phyloP scores from a whole-genome alignment of 2,797 vertebrate species.

The Leptodactylus fallax region DNA sequence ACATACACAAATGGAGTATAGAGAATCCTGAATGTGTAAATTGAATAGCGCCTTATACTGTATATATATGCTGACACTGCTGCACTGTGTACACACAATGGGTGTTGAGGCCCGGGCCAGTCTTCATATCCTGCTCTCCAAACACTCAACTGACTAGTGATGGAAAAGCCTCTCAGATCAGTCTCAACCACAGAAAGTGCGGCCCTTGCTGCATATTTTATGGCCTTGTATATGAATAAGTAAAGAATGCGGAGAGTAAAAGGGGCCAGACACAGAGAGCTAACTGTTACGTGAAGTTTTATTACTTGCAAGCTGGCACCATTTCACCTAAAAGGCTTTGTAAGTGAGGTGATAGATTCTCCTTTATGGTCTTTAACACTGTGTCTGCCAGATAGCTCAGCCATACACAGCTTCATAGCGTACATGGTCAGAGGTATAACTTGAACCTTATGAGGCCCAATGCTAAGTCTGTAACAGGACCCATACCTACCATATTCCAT shows the following conservation, averaged over 20 bases:
- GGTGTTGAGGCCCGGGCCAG: not conserved
- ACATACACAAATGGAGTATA: slow-evolving; percentile 10
- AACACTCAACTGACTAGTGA: slow-evolving; percentile 31
- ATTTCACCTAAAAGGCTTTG: slow-evolving; percentile 37
- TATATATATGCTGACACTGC: not conserved
- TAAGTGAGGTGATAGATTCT: slow-evolving; percentile 29
- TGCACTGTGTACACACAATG: slow-evolving; percentile 24
- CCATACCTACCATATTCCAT: too few species aligned
- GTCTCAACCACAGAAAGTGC: slow-evolving; percentile 25
- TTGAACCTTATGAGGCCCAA: too few species aligned
- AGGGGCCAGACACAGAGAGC: slow-evolving; percentile 37
- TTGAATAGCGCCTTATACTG: slow-evolving; percentile 20
- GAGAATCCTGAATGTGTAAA: slow-evolving; percentile 2
- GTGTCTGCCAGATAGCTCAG: not conserved
- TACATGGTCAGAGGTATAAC: too few species aligned
- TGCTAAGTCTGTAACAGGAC: too few species aligned
- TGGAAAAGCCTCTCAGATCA: slow-evolving; percentile 42
- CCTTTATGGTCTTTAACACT: slow-evolving; percentile 12
- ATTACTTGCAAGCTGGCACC: slow-evolving; percentile 41
- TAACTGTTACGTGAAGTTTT: slow-evolving; percentile 42
- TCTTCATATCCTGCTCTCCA: slow-evolving; percentile 38
- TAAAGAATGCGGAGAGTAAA: slow-evolving; percentile 36
- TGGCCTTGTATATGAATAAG: slow-evolving; percentile 51
- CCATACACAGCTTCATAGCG: not conserved
- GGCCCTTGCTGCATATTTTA: slow-evolving; percentile 50